These are phyloP conservation scores for Bedellia somnulentella DNA, from an alignment of 2,888 invertebrate genomes.

Conservation along the genomic window DNA sequence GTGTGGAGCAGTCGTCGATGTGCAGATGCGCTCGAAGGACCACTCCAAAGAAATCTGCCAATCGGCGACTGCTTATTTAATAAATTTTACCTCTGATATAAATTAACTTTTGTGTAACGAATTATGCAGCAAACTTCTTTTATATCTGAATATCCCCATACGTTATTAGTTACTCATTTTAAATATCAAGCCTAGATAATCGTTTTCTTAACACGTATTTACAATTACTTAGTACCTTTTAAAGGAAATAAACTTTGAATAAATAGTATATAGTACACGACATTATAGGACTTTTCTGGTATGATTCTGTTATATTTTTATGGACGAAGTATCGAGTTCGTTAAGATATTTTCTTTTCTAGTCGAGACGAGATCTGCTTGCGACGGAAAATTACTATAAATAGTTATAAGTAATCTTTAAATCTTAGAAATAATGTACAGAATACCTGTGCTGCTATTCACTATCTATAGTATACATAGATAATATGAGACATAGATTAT, in stretches of 20 bases:
- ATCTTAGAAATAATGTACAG: constrained; percentile 51
- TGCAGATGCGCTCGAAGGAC: too few species aligned
- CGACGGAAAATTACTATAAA: constrained; percentile 50
- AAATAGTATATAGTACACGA: constrained; percentile 29
- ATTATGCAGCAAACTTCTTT: too few species aligned
- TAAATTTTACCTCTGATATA: too few species aligned
- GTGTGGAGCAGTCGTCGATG: too few species aligned
- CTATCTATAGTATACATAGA: constrained; percentile 49
- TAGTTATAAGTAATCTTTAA: constrained; percentile 31
- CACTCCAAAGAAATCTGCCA: too few species aligned
- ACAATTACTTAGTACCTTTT: constrained; percentile 46
- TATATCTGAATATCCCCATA: too few species aligned
- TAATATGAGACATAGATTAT: constrained; percentile 58
- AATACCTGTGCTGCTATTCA: constrained; percentile 42
- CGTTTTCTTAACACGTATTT: constrained; percentile 40
- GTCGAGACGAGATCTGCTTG: constrained; percentile 48
- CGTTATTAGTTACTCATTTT: too few species aligned
- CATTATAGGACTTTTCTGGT: constrained; percentile 45
- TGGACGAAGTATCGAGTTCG: constrained; percentile 61
- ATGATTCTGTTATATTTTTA: constrained; percentile 55
- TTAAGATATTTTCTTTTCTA: constrained; percentile 53
- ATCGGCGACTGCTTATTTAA: too few species aligned
- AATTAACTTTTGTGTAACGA: too few species aligned
- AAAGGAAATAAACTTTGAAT: constrained; percentile 43
- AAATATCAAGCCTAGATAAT: constrained; percentile 39